These are phyloP conservation scores for Biston betularia DNA, from an alignment of 2,888 invertebrate genomes.

Conservation along the genomic window DNA sequence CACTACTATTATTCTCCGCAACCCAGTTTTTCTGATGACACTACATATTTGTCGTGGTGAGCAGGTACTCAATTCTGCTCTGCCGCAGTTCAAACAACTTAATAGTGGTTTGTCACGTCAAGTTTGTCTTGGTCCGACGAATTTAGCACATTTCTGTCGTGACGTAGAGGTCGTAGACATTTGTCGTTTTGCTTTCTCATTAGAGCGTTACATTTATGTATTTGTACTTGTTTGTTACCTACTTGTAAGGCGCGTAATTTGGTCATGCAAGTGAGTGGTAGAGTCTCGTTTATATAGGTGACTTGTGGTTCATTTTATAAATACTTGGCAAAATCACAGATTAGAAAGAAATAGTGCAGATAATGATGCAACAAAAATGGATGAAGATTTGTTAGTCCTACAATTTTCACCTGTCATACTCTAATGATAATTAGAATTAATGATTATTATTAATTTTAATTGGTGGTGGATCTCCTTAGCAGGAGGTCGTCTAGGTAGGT, in stretches of 20 bases:
- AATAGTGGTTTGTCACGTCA: slow-evolving; percentile 74
- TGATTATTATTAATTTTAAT: too few species aligned
- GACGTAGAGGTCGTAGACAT: slow-evolving; percentile 73
- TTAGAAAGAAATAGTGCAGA: not conserved
- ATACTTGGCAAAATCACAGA: not conserved
- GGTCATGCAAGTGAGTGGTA: slow-evolving; percentile 17
- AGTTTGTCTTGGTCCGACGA: slow-evolving; percentile 71
- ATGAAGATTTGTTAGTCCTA: too few species aligned
- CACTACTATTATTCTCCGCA: slow-evolving; percentile 48
- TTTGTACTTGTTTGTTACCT: slow-evolving; percentile 40
- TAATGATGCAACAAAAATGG: not conserved
- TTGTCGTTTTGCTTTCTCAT: slow-evolving; percentile 75
- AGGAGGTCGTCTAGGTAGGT: too few species aligned
- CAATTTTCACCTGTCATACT: too few species aligned
- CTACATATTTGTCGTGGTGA: slow-evolving; percentile 51
- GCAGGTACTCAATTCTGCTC: slow-evolving; percentile 28
- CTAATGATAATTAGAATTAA: too few species aligned
- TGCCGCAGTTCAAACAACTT: slow-evolving; percentile 67
- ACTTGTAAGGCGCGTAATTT: slow-evolving; percentile 29
- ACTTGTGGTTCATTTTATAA: slow-evolving; percentile 6
- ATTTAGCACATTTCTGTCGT: slow-evolving; percentile 80
- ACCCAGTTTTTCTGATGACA: slow-evolving; percentile 59
- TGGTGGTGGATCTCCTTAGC: too few species aligned
- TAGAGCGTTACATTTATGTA: slow-evolving; percentile 78
- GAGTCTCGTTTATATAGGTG: slow-evolving; percentile 20